Base-by-base conservation (phyloP, 2,797 vertebrate genomes). In the Cyclopterus lumpus region DNA sequence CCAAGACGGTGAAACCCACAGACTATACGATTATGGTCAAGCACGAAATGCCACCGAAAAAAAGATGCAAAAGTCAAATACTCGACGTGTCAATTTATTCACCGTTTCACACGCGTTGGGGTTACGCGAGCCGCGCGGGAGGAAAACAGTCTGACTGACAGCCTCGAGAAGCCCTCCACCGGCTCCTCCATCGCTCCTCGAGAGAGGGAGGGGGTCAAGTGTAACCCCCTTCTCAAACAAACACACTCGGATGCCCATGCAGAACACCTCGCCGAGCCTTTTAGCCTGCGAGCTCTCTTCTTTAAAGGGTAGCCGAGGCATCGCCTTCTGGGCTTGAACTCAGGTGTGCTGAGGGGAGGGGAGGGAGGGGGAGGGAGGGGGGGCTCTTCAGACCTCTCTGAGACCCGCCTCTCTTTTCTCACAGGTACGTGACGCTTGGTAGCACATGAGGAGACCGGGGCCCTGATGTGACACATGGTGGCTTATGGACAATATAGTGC, bases 151-250 rank as follows among this genome's bases (percentile, higher is more conserved):
- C 77, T 93, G 92, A 94, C 80, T 91, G 93, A 92, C 92, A 93
- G 88, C 79, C 86, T 87, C 86, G 91, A 94, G 91, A 83, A 92
- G 91, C 93, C 92, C 93, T 94, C 90, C 87, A 88, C 86, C 70
- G 82, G 92, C 92, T 93, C 89, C 91, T 93, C 90, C 90, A 75
- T 86, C 72, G 79, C 88, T 90, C 86, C 89, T 92, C 66, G 74
- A 93, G 91, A 93, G 91, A 92, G 86, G 92, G 90, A 86, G 91
- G 92, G 90, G 92, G 93, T 95, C 94, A 95, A 95, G 94, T 94
- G 92, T 81, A 38, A 83, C 91, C 91, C 91, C 92, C 91, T 91
- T 91, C 92, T 92, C 92, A 91, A 93, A 90, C 87, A 90, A 92
- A 91, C 88, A 91, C 91, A 88, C 88, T 91, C 77, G 63, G 86